These are phyloP conservation scores for Chroicocephalus ridibundus DNA, from an alignment of 2,113 vertebrate species.

Conservation along the genomic window DNA sequence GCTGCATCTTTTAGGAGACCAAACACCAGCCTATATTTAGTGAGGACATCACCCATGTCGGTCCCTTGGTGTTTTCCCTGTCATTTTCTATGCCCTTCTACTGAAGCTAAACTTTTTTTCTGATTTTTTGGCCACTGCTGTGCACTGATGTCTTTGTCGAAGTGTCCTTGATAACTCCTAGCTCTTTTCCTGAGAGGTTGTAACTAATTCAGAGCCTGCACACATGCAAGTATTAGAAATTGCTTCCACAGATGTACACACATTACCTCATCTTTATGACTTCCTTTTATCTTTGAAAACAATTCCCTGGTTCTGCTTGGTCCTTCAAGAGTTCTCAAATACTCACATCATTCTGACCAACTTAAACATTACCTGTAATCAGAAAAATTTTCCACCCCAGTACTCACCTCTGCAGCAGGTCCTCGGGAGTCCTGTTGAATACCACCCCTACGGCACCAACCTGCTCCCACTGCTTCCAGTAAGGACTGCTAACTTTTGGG, in stretches of 20 bases:
- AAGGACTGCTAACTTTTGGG: neutral
- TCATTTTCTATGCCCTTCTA: conserved; percentile 17
- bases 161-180: conserved; percentile 42
- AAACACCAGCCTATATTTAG: conserved; percentile 29
- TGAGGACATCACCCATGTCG: neutral
- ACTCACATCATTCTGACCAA: neutral
- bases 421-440: neutral
- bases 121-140: neutral
- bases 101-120: neutral
- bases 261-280: neutral
- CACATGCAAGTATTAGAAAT: neutral
- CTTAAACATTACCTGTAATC: neutral
- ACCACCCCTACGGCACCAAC: neutral
- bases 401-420: neutral
- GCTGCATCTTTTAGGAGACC: neutral
- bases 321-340: neutral
- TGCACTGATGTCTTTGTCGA: neutral
- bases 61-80: conserved; percentile 12
- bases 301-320: neutral
- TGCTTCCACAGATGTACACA: neutral
- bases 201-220: neutral
- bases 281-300: neutral
- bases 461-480: neutral
- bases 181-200: neutral
- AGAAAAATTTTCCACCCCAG: neutral